Base-by-base conservation (phyloP, 2,113 vertebrate species). In the Ammodytes dubius region DNA sequence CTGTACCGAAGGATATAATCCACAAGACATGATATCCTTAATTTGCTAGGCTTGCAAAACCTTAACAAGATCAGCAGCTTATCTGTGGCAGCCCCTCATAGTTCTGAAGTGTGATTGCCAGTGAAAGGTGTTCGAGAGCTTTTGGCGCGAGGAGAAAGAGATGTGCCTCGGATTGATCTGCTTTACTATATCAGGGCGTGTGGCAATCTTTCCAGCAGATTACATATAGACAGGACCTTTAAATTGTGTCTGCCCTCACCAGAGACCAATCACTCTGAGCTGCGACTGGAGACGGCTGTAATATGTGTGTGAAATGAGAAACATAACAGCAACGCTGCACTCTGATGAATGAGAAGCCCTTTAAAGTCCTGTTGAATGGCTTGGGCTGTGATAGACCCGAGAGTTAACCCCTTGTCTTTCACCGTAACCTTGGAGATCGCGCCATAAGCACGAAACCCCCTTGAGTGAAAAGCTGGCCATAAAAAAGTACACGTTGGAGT, bases 211-310 rank as follows among this genome's bases (percentile, higher is more conserved):
- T 89, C 66, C 84, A 85, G 70, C 78, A 87, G 85, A 90, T 92
- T 88, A 87, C 85, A 85, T 89, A 84, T 56, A 89, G 86, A 88
- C 79, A 78, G 74, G 69, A 83, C 74, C 73, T 89, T 90, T 90
- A 92, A 92, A 92, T 91, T 88, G 88, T 78, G 82, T 88, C 85
- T 79, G 85, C 86, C 84, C 86, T 88, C 88, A 79, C 80, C 61
- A 67, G 87, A 84, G 87, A 89, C 74, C 84, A 77, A 90, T 91
- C 83, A 65, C 83, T 78, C 70, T 14, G 47, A 63, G 81, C 65
- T 42, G n/a, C 75, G 67, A 75, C 74, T 7, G 45, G 46, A 82
- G 85, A 65, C 47, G 2, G 86, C 74, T 70, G 77, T 79, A 85
- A 83, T 84, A 64, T 88, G 78, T 83, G 87, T 86, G 87, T 86